phyloP scores from a whole-genome alignment of 2,888 invertebrate species.

The Cordilura impudica region DNA sequence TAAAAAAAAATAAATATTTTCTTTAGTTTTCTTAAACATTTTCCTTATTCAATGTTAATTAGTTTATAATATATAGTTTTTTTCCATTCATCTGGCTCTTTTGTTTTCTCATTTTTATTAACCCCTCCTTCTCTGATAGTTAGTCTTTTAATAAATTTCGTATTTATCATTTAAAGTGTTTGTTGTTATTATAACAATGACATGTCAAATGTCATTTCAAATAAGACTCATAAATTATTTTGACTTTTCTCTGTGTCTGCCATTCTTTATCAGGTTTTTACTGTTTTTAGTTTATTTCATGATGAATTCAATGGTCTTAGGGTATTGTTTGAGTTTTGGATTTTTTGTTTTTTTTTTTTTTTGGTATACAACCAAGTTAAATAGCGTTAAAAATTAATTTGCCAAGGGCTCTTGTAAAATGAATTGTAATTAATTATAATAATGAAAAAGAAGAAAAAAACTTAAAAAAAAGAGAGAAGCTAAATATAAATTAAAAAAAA shows the following conservation, averaged over 20 bases:
- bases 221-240: slow-evolving; percentile 61
- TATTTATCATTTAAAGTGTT: slow-evolving; percentile 46
- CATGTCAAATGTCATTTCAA: slow-evolving; percentile 63
- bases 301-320: not conserved
- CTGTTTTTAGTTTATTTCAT: slow-evolving; percentile 23
- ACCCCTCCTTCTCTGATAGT: not conserved
- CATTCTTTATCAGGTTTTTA: not conserved
- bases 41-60: slow-evolving; percentile 20
- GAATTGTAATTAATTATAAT: slow-evolving; percentile 56
- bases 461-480: not conserved
- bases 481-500: not conserved
- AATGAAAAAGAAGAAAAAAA: slow-evolving; percentile 5
- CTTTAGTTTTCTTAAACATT: not conserved
- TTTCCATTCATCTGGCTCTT: not conserved
- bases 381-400: slow-evolving; percentile 64
- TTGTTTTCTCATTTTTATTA: not conserved
- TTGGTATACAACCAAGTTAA: slow-evolving; percentile 49
- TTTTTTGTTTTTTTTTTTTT: not conserved
- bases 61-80: slow-evolving; percentile 33
- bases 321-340: slow-evolving; percentile 6
- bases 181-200: slow-evolving; percentile 52
- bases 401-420: slow-evolving; percentile 59
- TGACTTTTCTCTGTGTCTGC: slow-evolving; percentile 6
- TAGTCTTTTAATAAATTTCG: slow-evolving; percentile 18
- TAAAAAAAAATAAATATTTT: no score